phyloP scores from a whole-genome alignment of 1,140 invertebrate species.

The Medauroidea extradentata region DNA sequence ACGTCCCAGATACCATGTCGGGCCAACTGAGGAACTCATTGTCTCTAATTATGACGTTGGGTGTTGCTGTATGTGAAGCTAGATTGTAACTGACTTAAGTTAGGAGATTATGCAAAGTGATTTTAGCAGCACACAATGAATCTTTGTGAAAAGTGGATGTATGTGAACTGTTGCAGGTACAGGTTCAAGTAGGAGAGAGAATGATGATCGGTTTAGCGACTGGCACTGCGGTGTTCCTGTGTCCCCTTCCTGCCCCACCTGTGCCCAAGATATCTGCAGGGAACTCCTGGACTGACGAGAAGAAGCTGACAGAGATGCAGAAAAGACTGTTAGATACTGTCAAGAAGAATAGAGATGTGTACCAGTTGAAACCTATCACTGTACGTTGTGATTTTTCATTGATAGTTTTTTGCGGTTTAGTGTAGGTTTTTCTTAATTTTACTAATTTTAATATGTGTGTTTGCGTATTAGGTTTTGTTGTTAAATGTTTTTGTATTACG shows the following conservation, averaged over 20 bases:
- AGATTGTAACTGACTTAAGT: no score
- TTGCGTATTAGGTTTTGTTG: background rate
- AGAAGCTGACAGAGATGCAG: constrained; percentile 58
- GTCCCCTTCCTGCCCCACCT: constrained; percentile 63
- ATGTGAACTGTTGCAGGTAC: constrained; percentile 48
- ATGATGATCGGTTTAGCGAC: constrained; percentile 83
- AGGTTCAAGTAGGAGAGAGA: constrained; percentile 84
- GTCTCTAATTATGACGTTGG: no score
- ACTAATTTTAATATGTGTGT: background rate
- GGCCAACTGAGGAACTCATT: no score
- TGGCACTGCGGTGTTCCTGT: constrained; percentile 76
- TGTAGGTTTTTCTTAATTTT: no score
- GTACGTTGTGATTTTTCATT: constrained; percentile 30
- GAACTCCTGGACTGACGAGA: constrained; percentile 58
- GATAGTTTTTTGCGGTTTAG: no score
- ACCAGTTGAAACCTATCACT: constrained; percentile 52
- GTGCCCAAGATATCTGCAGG: constrained; percentile 61
- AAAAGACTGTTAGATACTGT: constrained; percentile 61
- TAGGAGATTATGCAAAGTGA: no score
- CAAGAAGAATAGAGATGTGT: constrained; percentile 63
- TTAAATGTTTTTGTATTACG: background rate
- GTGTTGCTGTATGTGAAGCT: no score
- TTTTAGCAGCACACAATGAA: no score
- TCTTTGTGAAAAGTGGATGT: no score
- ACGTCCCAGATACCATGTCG: no score